Percentiles rank a stretch among this genome's conserved stretches.
These are phyloP conservation scores for Norana najaformis DNA, from an alignment of 2,888 invertebrate species.

Conservation along the genomic window DNA sequence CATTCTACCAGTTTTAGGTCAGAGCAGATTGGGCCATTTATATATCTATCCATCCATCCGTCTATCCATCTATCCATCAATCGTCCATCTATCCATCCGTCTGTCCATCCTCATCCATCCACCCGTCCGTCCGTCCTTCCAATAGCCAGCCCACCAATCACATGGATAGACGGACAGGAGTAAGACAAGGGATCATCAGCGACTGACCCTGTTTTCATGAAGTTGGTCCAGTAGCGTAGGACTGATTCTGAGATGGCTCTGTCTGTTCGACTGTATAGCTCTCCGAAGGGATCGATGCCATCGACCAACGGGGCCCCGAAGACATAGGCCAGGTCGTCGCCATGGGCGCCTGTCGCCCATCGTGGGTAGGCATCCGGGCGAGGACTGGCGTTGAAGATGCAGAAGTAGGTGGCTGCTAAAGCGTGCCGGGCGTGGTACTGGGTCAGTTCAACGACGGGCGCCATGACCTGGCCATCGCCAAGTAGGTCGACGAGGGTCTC, in stretches of 20 bases:
- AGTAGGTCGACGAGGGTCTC: constrained; percentile 80
- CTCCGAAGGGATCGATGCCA: constrained; percentile 57
- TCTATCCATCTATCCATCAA: too few relatives aligned
- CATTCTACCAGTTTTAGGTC: not conserved
- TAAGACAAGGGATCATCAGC: constrained; percentile 29
- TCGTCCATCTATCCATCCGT: not conserved
- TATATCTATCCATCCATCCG: not conserved
- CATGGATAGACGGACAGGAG: not conserved
- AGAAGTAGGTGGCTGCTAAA: constrained; percentile 61
- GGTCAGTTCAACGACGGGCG: constrained; percentile 83
- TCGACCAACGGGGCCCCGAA: constrained; percentile 59
- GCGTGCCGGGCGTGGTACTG: constrained; percentile 76
- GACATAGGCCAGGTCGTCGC: constrained; percentile 58
- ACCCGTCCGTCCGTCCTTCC: not conserved
- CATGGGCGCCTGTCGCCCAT: constrained; percentile 54
- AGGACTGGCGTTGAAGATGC: constrained; percentile 68
- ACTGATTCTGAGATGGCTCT: constrained; percentile 56
- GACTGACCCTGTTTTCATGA: constrained; percentile 59
- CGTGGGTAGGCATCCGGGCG: constrained; percentile 73
- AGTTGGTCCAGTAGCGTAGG: constrained; percentile 59
- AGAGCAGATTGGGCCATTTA: not conserved
- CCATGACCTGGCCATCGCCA: constrained; percentile 70
- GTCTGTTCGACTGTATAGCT: constrained; percentile 52
- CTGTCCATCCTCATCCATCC: not conserved
- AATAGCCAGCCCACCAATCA: not conserved